phyloP scores from a whole-genome alignment of 2,113 vertebrate species.

The Brachypodius melanocephalos region DNA sequence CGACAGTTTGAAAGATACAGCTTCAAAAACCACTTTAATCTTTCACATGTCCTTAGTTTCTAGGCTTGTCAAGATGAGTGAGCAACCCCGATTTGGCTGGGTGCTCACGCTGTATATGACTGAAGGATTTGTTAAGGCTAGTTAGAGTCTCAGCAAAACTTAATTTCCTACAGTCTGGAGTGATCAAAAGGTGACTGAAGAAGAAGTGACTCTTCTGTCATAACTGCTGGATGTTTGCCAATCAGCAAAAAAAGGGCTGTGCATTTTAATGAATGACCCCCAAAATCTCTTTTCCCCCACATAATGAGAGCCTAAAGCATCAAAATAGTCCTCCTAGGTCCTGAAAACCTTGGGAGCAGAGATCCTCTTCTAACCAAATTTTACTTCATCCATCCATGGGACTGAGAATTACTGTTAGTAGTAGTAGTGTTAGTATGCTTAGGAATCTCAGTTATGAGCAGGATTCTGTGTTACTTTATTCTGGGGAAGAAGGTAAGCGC shows the following conservation, averaged over 20 bases:
- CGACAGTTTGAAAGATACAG: not conserved
- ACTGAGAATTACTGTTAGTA: not conserved
- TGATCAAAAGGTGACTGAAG: not conserved
- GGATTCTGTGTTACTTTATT: not conserved
- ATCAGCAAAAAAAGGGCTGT: not conserved
- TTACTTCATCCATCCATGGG: not conserved
- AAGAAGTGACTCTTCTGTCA: not conserved
- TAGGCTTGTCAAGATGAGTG: not conserved
- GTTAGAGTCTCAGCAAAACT: not conserved
- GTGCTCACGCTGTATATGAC: not conserved
- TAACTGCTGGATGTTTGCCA: not conserved
- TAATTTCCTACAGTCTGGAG: not conserved
- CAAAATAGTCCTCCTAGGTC: not conserved
- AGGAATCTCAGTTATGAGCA: not conserved
- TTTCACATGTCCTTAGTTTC: not conserved
- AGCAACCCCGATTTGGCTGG: not conserved
- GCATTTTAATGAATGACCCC: not conserved
- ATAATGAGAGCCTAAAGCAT: not conserved
- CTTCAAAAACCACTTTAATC: not conserved
- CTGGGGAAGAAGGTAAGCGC: not conserved
- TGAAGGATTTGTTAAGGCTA: not conserved
- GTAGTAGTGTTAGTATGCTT: not conserved
- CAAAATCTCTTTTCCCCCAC: not conserved
- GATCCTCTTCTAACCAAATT: not conserved
- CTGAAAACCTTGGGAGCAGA: not conserved